phyloP scores from a whole-genome alignment of 2,888 invertebrate species.

The Drosophila anceps region DNA sequence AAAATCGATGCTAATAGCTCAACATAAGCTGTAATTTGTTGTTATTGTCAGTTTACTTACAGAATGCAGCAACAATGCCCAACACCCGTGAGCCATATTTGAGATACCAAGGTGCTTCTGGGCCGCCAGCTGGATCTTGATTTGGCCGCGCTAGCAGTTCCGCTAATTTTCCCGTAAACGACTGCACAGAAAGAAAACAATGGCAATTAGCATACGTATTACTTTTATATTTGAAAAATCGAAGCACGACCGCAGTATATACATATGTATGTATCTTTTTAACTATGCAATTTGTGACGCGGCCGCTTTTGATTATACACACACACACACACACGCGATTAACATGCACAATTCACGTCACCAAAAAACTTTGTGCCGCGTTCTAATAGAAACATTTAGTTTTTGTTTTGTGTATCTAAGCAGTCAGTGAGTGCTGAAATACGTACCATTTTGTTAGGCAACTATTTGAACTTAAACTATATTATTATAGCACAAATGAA shows the following conservation, averaged over 20 bases:
- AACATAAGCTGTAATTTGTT: slow-evolving; percentile 33
- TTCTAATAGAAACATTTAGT: slow-evolving; percentile 18
- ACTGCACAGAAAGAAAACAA: slow-evolving; percentile 59
- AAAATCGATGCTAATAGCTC: slow-evolving; percentile 81
- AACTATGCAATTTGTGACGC: slow-evolving; percentile 62
- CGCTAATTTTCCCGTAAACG: slow-evolving; percentile 91
- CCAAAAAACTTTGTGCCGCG: slow-evolving; percentile 52
- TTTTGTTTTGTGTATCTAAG: neutral
- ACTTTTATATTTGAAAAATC: slow-evolving; percentile 47
- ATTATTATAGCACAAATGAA: slow-evolving; percentile 37
- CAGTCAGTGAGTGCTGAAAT: neutral
- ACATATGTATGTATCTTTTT: slow-evolving; percentile 3
- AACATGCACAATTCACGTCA: slow-evolving; percentile 58
- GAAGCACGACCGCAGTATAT: slow-evolving; percentile 16
- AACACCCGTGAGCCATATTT: slow-evolving; percentile 93
- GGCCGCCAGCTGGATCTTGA: slow-evolving; percentile 89
- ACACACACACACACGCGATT: slow-evolving; percentile 30
- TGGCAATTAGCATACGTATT: slow-evolving; percentile 8
- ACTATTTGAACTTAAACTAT: slow-evolving; percentile 59
- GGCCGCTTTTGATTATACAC: slow-evolving; percentile 51
- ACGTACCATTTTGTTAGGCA: slow-evolving; percentile 61
- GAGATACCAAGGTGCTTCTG: slow-evolving; percentile 96
- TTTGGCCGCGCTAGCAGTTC: slow-evolving; percentile 93
- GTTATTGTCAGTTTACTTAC: slow-evolving; percentile 87
- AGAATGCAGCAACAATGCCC: slow-evolving; percentile 93